Percentiles rank a stretch among this genome's conserved stretches.
phyloP scores from a whole-genome alignment of 2,888 invertebrate species.

The Ichneumon xanthorius region DNA sequence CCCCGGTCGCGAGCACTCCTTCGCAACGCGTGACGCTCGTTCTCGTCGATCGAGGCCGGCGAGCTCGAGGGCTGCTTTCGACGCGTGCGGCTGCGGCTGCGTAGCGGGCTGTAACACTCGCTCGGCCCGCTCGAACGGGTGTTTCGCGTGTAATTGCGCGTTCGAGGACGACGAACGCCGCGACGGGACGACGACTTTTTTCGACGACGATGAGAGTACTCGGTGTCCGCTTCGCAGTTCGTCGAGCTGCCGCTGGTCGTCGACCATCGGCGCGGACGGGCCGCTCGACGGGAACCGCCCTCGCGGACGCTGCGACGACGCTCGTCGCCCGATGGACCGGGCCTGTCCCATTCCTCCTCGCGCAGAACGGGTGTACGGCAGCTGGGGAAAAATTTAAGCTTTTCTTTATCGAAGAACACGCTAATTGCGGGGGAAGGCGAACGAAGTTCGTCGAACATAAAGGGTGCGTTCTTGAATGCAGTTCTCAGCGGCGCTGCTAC shows the following conservation, averaged over 20 bases:
- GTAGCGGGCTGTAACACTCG: not conserved
- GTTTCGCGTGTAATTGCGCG: not conserved
- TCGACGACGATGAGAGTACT: slow-evolving; percentile 8
- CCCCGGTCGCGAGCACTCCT: slow-evolving; percentile 39
- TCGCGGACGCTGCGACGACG: slow-evolving; percentile 12
- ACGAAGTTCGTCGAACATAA: not conserved
- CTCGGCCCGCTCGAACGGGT: not conserved
- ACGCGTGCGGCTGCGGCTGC: slow-evolving; percentile 14
- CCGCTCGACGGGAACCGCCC: not conserved
- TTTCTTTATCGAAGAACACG: not conserved
- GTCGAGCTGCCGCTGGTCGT: slow-evolving; percentile 48
- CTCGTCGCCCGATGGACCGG: slow-evolving; percentile 24
- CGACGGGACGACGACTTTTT: slow-evolving; percentile 16
- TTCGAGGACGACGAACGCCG: not conserved
- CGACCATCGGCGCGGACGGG: slow-evolving; percentile 13
- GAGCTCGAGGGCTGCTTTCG: slow-evolving; percentile 28
- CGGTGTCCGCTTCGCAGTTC: slow-evolving; percentile 10
- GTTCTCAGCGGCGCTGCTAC: no score
- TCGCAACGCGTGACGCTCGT: slow-evolving; percentile 22
- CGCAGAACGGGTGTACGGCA: slow-evolving; percentile 26
- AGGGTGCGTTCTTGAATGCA: no score
- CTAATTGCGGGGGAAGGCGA: no score
- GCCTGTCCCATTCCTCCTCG: slow-evolving; percentile 17
- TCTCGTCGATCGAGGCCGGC: not conserved
- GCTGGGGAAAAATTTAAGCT: not conserved